Evolutionary conservation across 1,140 invertebrate species (phyloP).

Genomic region (Leptonema lineaticorne): DNA sequence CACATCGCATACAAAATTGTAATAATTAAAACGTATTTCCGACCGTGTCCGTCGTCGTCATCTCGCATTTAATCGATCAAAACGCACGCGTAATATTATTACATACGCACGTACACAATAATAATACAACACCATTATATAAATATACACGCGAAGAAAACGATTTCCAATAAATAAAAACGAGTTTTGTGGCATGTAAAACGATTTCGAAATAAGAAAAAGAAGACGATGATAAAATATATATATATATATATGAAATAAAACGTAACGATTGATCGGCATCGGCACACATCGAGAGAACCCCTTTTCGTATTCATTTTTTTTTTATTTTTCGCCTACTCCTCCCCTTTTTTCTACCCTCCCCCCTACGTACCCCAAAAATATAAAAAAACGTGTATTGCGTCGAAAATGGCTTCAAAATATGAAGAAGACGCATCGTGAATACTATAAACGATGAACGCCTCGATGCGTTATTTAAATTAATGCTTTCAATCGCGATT

Average conservation of each 20-base stretch:
- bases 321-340: too few species aligned
- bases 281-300: slow-evolving; percentile 29
- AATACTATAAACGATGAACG: slow-evolving; percentile 10
- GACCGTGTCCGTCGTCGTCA: slow-evolving; percentile 26
- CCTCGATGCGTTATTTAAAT: too few species aligned
- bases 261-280: slow-evolving; percentile 17
- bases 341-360: too few species aligned
- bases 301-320: slow-evolving; percentile 41
- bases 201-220: slow-evolving; percentile 36
- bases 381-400: slow-evolving; percentile 37
- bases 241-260: too few species aligned
- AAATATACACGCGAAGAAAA: too few species aligned
- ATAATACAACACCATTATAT: too few species aligned
- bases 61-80: slow-evolving; percentile 37
- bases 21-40: slow-evolving; percentile 24
- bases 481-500: not conserved
- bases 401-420: slow-evolving; percentile 28
- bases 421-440: slow-evolving; percentile 21
- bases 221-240: too few species aligned
- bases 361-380: too few species aligned
- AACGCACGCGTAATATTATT: slow-evolving; percentile 29
- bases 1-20: slow-evolving; percentile 13
- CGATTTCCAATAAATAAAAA: slow-evolving; percentile 37
- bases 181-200: slow-evolving; percentile 40
- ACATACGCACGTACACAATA: too few species aligned